A percentile compares a stretch with the other conserved stretches of the same genome.
These are phyloP conservation scores for Griposia aprilina DNA, from an alignment of 2,888 invertebrate species.

Conservation along the genomic window DNA sequence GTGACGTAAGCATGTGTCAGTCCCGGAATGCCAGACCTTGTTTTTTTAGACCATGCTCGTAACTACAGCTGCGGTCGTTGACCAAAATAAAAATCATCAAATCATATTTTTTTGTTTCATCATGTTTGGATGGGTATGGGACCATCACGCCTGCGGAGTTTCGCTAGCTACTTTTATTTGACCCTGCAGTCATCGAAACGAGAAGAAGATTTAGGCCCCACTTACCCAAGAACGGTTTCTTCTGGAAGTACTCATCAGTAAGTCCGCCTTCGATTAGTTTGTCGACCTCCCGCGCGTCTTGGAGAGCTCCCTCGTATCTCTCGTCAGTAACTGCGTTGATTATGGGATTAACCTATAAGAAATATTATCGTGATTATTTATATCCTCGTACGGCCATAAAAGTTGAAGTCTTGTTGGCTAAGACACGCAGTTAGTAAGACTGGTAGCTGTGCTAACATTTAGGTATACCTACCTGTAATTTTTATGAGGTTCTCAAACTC, in stretches of 20 bases:
- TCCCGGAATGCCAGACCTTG: too few species aligned
- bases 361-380: not conserved
- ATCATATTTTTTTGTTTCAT: too few species aligned
- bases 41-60: too few species aligned
- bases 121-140: too few species aligned
- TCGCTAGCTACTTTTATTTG: too few species aligned
- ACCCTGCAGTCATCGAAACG: not conserved
- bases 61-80: too few species aligned
- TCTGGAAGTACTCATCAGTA: constrained; percentile 91
- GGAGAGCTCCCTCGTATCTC: constrained; percentile 94
- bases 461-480: too few species aligned
- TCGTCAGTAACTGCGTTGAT: constrained; percentile 96
- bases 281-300: constrained; percentile 95
- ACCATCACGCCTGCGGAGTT: too few species aligned
- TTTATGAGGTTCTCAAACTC: too few species aligned
- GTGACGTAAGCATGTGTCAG: too few species aligned
- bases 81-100: too few species aligned
- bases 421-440: not conserved
- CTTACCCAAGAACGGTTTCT: constrained; percentile 94
- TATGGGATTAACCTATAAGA: constrained; percentile 91
- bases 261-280: constrained; percentile 91
- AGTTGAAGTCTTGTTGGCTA: not conserved
- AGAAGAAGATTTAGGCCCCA: not conserved
- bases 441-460: not conserved
- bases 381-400: not conserved